Evolutionary conservation across 2,113 vertebrate genomes (phyloP).

Genomic region (Ariopsis seemanni): DNA sequence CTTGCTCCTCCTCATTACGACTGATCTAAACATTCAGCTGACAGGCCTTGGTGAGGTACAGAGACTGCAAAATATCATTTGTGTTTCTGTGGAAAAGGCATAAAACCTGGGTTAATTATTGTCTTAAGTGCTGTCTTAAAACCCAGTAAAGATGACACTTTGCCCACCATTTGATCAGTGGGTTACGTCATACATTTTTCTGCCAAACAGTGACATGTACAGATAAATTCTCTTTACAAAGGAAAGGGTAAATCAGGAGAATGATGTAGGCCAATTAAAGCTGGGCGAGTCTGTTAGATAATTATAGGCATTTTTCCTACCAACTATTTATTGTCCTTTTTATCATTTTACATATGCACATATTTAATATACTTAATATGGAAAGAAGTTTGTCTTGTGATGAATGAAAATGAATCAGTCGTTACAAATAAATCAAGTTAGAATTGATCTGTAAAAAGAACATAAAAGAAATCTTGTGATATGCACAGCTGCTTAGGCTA

Average conservation of each 20-base stretch:
- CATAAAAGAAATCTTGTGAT: not conserved
- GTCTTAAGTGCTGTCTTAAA: conserved; percentile 76
- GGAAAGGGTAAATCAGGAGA: conserved; percentile 18
- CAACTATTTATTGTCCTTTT: not conserved
- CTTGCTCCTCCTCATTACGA: conserved; percentile 58
- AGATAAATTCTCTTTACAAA: conserved; percentile 21
- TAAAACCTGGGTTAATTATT: conserved; percentile 79
- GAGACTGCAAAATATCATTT: conserved; percentile 75
- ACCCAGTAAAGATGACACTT: conserved; percentile 66
- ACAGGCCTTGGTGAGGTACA: conserved; percentile 62
- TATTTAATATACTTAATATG: not conserved
- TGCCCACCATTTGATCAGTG: conserved; percentile 65
- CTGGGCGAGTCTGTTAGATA: not conserved
- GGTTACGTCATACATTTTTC: conserved; percentile 72
- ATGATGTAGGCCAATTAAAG: conserved; percentile 15
- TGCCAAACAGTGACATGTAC: conserved; percentile 50
- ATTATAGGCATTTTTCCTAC: conserved; percentile 19
- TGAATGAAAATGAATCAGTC: not conserved
- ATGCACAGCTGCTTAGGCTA: not conserved
- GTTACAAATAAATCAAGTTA: not conserved
- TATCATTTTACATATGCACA: not conserved
- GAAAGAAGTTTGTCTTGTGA: not conserved
- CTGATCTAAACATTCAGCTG: conserved; percentile 70
- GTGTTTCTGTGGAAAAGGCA: conserved; percentile 68
- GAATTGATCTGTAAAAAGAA: not conserved